A percentile compares a stretch with the other conserved stretches of the same genome.
These are phyloP conservation scores for Tuberolachnus salignus DNA, from an alignment of 2,888 invertebrate genomes.

Conservation along the genomic window DNA sequence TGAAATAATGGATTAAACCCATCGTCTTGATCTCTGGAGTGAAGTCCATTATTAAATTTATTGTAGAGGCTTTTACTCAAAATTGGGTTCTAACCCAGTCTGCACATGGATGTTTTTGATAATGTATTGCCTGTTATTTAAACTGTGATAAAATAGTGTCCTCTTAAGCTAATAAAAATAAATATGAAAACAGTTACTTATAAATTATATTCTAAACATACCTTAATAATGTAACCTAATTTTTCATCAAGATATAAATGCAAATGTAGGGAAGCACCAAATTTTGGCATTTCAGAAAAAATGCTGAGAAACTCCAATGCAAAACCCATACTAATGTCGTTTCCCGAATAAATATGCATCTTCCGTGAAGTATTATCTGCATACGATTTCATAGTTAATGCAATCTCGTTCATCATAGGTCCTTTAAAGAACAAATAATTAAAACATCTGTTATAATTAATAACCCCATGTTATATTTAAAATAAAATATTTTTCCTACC, in stretches of 20 bases:
- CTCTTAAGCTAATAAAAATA: too few relatives aligned
- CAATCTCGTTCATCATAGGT: constrained; percentile 36
- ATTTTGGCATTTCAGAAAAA: not conserved
- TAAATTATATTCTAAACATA: not conserved
- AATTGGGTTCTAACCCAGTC: too few relatives aligned
- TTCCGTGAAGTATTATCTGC: not conserved
- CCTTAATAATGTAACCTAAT: constrained; percentile 18
- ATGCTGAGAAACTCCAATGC: not conserved
- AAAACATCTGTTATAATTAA: not conserved
- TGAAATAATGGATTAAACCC: too few relatives aligned
- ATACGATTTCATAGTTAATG: not conserved
- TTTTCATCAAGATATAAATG: constrained; percentile 31
- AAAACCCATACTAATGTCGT: not conserved
- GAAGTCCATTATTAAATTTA: too few relatives aligned
- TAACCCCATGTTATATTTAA: not conserved
- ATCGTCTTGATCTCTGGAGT: too few relatives aligned
- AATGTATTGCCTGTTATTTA: too few relatives aligned
- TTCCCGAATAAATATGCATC: constrained; percentile 44
- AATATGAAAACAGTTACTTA: too few relatives aligned
- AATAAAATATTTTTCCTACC: constrained; percentile 14
- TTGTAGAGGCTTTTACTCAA: too few relatives aligned
- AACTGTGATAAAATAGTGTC: too few relatives aligned
- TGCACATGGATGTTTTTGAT: too few relatives aligned
- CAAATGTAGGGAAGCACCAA: constrained; percentile 44
- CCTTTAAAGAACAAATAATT: constrained; percentile 19